Evolutionary conservation across 2,797 vertebrate genomes (phyloP).

Genomic region (Percopsis omiscomaycus): DNA sequence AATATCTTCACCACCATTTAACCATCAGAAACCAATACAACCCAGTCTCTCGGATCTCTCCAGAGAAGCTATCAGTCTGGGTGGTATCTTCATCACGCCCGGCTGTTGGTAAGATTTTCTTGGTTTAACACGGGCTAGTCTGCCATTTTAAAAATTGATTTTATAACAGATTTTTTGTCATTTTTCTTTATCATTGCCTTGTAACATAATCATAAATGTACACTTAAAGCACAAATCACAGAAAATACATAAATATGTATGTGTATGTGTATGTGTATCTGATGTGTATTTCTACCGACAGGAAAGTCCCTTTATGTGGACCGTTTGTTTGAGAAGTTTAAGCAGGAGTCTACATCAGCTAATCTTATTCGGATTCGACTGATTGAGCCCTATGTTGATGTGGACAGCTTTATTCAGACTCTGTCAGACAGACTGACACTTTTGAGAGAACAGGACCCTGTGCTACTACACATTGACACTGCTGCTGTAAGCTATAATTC

Average conservation of each 20-base stretch:
- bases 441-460: conserved; percentile 64
- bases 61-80: conserved; percentile 70
- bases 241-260: not conserved
- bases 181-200: too few relatives aligned
- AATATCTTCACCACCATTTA: conserved; percentile 75
- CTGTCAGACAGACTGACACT: conserved; percentile 54
- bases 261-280: too few relatives aligned
- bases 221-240: too few relatives aligned
- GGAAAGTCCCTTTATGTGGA: conserved; percentile 79
- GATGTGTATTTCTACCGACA: conserved; percentile 36
- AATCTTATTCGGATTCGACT: conserved; percentile 62
- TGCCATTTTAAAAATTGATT: not conserved
- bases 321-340: conserved; percentile 70
- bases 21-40: not conserved
- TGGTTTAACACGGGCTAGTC: not conserved
- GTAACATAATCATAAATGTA: too few relatives aligned
- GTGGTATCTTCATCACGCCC: conserved; percentile 73
- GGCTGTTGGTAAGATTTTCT: conserved; percentile 75
- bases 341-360: conserved; percentile 36
- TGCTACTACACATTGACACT: conserved; percentile 77
- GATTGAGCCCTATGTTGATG: conserved; percentile 66
- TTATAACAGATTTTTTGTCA: not conserved
- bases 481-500: conserved; percentile 66
- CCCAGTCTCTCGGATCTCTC: conserved; percentile 52
- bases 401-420: conserved; percentile 63